These are phyloP conservation scores for Glaucidium brasilianum DNA, from an alignment of 2,113 vertebrate genomes.

Conservation along the genomic window DNA sequence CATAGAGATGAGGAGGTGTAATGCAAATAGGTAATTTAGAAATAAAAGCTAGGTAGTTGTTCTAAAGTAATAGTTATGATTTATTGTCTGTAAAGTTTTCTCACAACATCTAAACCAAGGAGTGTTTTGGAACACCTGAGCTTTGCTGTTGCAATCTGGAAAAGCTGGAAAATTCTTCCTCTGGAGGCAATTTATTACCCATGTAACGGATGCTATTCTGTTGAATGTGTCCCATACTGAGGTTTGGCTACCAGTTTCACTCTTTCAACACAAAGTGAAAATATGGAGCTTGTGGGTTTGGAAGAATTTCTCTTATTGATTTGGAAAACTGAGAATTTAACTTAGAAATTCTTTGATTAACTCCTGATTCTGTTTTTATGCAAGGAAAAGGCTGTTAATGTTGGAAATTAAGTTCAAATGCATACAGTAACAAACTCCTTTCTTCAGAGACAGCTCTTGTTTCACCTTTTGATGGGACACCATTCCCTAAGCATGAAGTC, in stretches of 20 bases:
- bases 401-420: conserved; percentile 23
- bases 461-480: neutral
- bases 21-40: neutral
- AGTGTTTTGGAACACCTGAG: conserved; percentile 21
- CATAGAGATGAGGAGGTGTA: neutral
- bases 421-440: neutral
- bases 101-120: conserved; percentile 23
- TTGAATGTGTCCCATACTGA: neutral
- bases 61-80: conserved; percentile 9
- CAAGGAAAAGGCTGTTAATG: conserved; percentile 14
- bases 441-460: neutral
- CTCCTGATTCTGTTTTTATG: conserved; percentile 17
- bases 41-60: conserved; percentile 22
- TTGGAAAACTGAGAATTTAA: conserved; percentile 36
- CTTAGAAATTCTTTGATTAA: conserved; percentile 18
- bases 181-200: conserved; percentile 7
- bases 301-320: conserved; percentile 14
- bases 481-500: neutral
- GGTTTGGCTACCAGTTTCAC: conserved; percentile 23
- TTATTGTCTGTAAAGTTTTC: conserved; percentile 30
- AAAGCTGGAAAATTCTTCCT: conserved; percentile 28
- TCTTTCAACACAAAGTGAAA: conserved; percentile 7
- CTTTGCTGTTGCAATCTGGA: conserved; percentile 27
- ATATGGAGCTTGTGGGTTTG: neutral
- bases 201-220: conserved; percentile 8